Percentiles rank a stretch among this genome's conserved stretches.
Evolutionary conservation across 2,113 vertebrate species (phyloP).

Genomic region (Hoplias malabaricus): DNA sequence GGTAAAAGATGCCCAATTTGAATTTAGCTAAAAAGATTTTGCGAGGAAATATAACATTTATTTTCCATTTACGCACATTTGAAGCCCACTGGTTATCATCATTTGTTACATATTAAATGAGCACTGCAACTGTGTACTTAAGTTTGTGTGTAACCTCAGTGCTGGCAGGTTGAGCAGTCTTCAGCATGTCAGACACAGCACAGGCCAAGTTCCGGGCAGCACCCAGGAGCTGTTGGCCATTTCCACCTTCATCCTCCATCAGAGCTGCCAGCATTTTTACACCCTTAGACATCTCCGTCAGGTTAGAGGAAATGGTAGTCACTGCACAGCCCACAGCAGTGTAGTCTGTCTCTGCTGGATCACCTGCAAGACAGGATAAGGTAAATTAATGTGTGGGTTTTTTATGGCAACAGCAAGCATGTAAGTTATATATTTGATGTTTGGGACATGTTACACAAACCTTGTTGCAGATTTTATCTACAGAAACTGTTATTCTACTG

Average conservation of each 20-base stretch:
- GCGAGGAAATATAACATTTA: too few relatives aligned
- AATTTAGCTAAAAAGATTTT: too few relatives aligned
- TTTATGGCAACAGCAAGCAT: neutral
- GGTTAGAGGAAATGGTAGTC: constrained; percentile 97
- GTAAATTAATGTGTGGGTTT: neutral
- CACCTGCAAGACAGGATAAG: constrained; percentile 71
- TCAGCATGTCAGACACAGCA: constrained; percentile 89
- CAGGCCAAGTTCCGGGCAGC: constrained; percentile 91
- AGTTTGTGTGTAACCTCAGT: constrained; percentile 76
- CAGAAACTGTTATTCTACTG: too few relatives aligned
- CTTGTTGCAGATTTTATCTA: too few relatives aligned
- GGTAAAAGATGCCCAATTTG: too few relatives aligned
- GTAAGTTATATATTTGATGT: neutral
- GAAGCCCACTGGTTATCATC: too few relatives aligned
- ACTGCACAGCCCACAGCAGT: constrained; percentile 94
- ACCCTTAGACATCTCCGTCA: constrained; percentile 98
- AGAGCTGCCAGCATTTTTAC: constrained; percentile 92
- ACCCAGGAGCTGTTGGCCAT: constrained; percentile 87
- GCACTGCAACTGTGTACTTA: neutral
- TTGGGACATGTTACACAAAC: too few relatives aligned
- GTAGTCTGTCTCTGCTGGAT: constrained; percentile 96
- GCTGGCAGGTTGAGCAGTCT: constrained; percentile 90
- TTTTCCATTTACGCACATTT: too few relatives aligned
- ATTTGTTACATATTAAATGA: too few relatives aligned
- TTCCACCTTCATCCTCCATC: constrained; percentile 93